These are phyloP conservation scores for Rhimphoctona megacephalus DNA, from an alignment of 2,888 invertebrate species.

Conservation along the genomic window DNA sequence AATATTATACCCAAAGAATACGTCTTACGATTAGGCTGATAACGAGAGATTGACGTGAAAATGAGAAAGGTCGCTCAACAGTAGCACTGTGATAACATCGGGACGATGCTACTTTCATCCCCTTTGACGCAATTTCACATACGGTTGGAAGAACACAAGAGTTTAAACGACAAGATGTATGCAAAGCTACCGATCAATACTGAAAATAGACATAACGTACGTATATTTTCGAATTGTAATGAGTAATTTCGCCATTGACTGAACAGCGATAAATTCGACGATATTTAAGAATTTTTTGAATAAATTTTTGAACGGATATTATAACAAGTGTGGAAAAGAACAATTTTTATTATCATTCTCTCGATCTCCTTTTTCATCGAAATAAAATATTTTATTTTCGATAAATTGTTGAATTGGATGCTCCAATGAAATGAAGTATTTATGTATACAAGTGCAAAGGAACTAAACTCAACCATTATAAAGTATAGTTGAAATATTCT, in stretches of 20 bases:
- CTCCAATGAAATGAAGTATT: background rate
- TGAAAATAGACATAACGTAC: too few relatives aligned
- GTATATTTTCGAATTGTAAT: too few relatives aligned
- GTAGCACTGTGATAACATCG: constrained; percentile 13
- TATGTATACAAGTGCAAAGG: background rate
- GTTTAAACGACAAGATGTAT: background rate
- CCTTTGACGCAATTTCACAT: background rate
- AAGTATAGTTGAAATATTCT: background rate
- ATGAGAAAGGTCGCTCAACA: constrained; percentile 41
- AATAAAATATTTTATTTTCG: background rate
- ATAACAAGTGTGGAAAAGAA: background rate
- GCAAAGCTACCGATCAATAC: background rate
- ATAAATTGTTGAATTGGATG: background rate
- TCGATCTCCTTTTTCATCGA: background rate
- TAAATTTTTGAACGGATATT: too few relatives aligned
- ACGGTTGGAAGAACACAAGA: background rate
- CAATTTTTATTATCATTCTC: background rate
- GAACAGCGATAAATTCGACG: too few relatives aligned
- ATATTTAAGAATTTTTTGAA: too few relatives aligned
- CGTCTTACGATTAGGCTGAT: constrained; percentile 53
- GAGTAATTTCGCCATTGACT: too few relatives aligned
- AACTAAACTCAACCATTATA: background rate
- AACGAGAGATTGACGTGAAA: constrained; percentile 53
- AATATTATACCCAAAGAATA: constrained; percentile 16
- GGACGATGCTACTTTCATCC: constrained; percentile 19